Base-by-base conservation (phyloP, 2,113 vertebrate species). In the Corythornis vintsioides region DNA sequence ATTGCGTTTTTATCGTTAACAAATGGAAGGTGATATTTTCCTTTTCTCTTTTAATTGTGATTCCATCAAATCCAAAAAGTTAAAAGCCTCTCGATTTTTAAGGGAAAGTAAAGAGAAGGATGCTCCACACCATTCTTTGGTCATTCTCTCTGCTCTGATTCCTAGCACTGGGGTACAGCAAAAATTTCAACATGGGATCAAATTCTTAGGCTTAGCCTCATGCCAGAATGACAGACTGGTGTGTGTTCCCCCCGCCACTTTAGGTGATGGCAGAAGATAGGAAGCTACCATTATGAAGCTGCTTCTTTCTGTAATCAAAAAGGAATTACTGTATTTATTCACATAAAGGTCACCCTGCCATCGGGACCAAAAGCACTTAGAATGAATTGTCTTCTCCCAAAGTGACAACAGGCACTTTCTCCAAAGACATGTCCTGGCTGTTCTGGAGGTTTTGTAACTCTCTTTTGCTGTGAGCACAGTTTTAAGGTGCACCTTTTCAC, bases 1-100 rank as follows among this genome's bases (percentile, higher is more conserved):
- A 91, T 86, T 92, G 79, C 72, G 48, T 94, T 96, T 96, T 96
- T 95, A 93, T 73, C 86, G 86, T 92, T 97, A 96, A 95, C 85
- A 92, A 95, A 92, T 7, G 38, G 93, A 84, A 87, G 79, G 80
- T 33, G 8, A 56, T 93, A 47, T 86, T 96, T 96, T 85, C 74
- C 79, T 86, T 95, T 95, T 95, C 64, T 66, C 70, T 86, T 96
- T 94, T 88, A 82, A 93, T 86, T 96, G 88, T 47, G 90, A 95
- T 91, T 97, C 86, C 61, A 69, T 83, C 74, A 95, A 87, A 96
- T 83, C 59, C 86, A 72, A 71, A 95, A 86, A 89, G 61, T 86
- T 86, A 81, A 96, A 88, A 82, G 85, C 73, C 33, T 89, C 89
- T 52, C 19, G 10, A 14, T 71, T 90, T 77, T 79, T 92, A 88